Percentiles rank a stretch among this genome's conserved stretches.
Evolutionary conservation across 2,888 invertebrate species (phyloP).

Genomic region (Pardosa pseudoannulata): DNA sequence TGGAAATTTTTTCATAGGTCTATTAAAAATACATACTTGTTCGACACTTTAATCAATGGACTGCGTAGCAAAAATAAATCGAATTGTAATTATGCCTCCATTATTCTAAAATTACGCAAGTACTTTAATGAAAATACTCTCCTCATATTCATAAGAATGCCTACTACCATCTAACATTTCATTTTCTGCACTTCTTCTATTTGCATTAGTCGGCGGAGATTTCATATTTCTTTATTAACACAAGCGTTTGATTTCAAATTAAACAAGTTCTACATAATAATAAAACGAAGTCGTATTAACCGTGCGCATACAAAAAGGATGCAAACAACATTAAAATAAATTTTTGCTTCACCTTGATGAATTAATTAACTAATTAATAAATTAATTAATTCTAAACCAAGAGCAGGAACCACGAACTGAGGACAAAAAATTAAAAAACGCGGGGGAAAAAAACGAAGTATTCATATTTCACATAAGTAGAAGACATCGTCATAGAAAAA

Average conservation of each 20-base stretch:
- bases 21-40: conserved; percentile 30
- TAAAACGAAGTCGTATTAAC: conserved; percentile 16
- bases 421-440: neutral
- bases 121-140: conserved; percentile 27
- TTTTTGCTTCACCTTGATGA: neutral
- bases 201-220: neutral
- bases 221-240: neutral
- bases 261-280: conserved; percentile 31
- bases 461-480: neutral
- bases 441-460: neutral
- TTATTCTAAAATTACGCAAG: conserved; percentile 31
- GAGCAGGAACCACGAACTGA: neutral
- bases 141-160: neutral
- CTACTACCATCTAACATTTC: conserved; percentile 34
- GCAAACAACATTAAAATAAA: neutral
- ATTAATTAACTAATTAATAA: conserved; percentile 6
- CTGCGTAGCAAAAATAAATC: conserved; percentile 30
- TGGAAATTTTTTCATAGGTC: conserved; percentile 30
- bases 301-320: conserved; percentile 14
- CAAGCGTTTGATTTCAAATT: conserved; percentile 34
- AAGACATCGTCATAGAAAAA: neutral
- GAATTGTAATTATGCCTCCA: conserved; percentile 34
- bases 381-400: neutral
- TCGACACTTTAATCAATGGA: conserved; percentile 43
- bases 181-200: conserved; percentile 11